Evolutionary conservation across 2,888 invertebrate species (phyloP), one percentile per base, ranked within the genome.

Genomic region (Mythimna albipuncta): DNA sequence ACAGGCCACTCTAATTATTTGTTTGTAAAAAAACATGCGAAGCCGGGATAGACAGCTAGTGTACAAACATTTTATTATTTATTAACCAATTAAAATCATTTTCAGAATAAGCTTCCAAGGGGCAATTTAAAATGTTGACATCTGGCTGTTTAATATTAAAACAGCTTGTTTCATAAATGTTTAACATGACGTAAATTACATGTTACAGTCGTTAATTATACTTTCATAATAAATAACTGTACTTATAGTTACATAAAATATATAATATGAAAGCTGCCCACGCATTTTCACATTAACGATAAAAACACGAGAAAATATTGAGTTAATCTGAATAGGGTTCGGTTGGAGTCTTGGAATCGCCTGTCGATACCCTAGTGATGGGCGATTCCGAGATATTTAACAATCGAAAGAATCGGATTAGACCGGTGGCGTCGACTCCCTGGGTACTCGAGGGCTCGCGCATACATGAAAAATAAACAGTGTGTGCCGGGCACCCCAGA

Each of bases 91-190:
- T 47, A 47, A 47, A 47, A 16, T 57, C 9, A 32, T 52, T 26
- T 68, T 26, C 50, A 41, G 26, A 35, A 59, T 16, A 4, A 55
- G 10, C 13, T 47, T 47, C 11, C 5, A 68, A 38, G 16, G 3
- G 2, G 13, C 5, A n/a, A 26, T 44, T n/a, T 11, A 35, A 44
- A 59, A 67, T 54, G 68, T 75, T 44, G 10, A 61, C 32, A 75
- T 11, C 32, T 21, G 13, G 3, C 21, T 47, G 21, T 61, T 74
- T 50, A 54, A 47, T 67, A 75, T 41, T 55, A 75, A 74, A 74
- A 32, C 54, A 61, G 32, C 13, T 35, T 50, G 10, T 16, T n/a
- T 11, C 38, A 38, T 6, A 26, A 26, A 9, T 11, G n/a, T 75
- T 59, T 26, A 59, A 47, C 26, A 32, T 32, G 32, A 54, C 47